Base-by-base conservation (phyloP, 1,140 invertebrate genomes). In the Lordiphosa mommai region DNA sequence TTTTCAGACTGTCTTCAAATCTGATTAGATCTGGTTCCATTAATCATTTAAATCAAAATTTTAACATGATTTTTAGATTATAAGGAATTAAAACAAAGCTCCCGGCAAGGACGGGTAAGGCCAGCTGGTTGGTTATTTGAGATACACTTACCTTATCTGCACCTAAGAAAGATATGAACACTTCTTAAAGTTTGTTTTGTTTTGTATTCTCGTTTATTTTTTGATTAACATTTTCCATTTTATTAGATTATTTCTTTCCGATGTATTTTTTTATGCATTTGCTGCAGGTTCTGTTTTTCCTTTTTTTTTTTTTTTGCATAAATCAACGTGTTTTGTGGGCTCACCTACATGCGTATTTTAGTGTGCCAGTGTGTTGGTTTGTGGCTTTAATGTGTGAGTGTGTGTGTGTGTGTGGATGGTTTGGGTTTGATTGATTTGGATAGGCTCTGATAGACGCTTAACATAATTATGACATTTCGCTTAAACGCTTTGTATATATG, bases 181-280 rank as follows among this genome's bases (percentile, higher is more conserved):
- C n/a, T n/a, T n/a, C n/a, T n/a, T n/a, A n/a, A n/a, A 27, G 13
- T 47, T 9, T 13, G 2, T 43, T 57, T 57, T 57, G 17, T 72
- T 68, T 72, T 76, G 43, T 55, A 57, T 51, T 65, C 64, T 69
- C 55, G 58, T 67, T 74, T 67, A 34, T 59, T 53, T 85, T 84
- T 85, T 85, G 82, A 86, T 86, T 86, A 86, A 86, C 84, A 86
- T 84, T 86, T 85, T 86, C 71, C 77, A 69, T 79, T 86, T 86
- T 86, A 86, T 86, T 86, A 87, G 84, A 86, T 86, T 86, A 86
- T 76, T 86, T 79, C 73, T 86, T 60, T 85, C 63, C 53, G 60
- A 57, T 63, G 61, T 66, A 41, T 63, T 65, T 66, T 47, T 57
- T 40, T 51, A 51, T 71, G 57, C 65, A 68, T 46, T 66, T 40